phyloP scores from a whole-genome alignment of 2,888 invertebrate species.

The Nomada lathburiana region DNA sequence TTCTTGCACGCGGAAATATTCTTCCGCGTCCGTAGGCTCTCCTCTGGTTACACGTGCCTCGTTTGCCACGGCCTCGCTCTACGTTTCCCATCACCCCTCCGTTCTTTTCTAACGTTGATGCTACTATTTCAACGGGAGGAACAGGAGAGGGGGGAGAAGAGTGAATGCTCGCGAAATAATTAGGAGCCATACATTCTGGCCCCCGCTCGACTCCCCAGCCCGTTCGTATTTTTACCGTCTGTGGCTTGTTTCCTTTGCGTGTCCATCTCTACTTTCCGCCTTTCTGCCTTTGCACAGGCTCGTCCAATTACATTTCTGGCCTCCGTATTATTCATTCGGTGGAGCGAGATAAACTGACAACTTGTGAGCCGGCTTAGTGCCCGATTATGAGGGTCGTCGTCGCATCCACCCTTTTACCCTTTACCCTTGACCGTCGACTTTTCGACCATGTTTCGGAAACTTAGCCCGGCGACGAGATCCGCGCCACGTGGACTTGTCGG shows the following conservation, averaged over 20 bases:
- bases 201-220: slow-evolving; percentile 21
- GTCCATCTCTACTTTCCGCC: slow-evolving; percentile 45
- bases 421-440: background rate
- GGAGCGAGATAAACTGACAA: slow-evolving; percentile 47
- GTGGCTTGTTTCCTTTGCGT: slow-evolving; percentile 53
- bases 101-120: background rate
- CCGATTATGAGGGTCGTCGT: slow-evolving; percentile 50
- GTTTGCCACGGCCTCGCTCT: slow-evolving; percentile 21
- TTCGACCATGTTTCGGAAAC: slow-evolving; percentile 7
- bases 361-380: slow-evolving; percentile 31
- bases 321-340: slow-evolving; percentile 54
- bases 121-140: slow-evolving; percentile 2
- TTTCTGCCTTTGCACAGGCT: slow-evolving; percentile 39
- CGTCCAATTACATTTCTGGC: slow-evolving; percentile 58
- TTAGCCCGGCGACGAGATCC: background rate
- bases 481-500: background rate
- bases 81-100: background rate
- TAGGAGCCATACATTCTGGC: slow-evolving; percentile 49
- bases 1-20: slow-evolving; percentile 37
- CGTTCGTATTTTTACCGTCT: slow-evolving; percentile 42
- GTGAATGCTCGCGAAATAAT: slow-evolving; percentile 48
- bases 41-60: slow-evolving; percentile 37
- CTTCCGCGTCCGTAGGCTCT: slow-evolving; percentile 35
- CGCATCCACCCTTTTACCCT: background rate
- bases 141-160: background rate